These are phyloP conservation scores for Hyaena hyaena DNA, from an alignment of 2,113 vertebrate genomes.

Conservation along the genomic window DNA sequence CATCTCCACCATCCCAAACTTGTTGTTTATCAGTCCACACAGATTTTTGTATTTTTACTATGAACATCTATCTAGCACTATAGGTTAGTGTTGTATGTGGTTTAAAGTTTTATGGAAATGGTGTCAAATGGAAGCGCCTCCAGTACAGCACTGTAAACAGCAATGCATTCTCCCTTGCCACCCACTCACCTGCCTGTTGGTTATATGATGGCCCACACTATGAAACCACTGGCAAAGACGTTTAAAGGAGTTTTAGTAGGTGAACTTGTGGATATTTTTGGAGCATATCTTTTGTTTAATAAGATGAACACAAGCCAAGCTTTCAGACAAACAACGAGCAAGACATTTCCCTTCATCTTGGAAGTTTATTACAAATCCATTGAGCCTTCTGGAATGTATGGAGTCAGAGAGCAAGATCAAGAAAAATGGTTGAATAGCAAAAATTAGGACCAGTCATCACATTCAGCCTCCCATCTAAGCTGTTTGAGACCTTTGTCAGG, in stretches of 20 bases:
- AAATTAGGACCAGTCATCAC: constrained; percentile 90
- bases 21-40: not conserved
- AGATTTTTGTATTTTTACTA: not conserved
- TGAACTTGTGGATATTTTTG: constrained; percentile 58
- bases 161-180: not conserved
- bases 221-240: not conserved
- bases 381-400: constrained; percentile 90
- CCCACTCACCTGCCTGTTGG: not conserved
- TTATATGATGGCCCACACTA: not conserved
- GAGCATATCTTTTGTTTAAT: constrained; percentile 68
- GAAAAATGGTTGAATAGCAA: constrained; percentile 69
- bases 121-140: not conserved
- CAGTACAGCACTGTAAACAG: not conserved
- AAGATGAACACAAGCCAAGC: constrained; percentile 79
- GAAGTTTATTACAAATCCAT: constrained; percentile 94
- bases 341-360: constrained; percentile 73
- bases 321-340: constrained; percentile 79
- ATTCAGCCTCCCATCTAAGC: constrained; percentile 94
- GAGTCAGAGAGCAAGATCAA: constrained; percentile 85
- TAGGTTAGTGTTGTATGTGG: not conserved
- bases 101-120: constrained; percentile 7
- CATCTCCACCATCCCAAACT: not conserved
- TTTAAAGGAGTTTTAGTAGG: constrained; percentile 70
- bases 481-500: constrained; percentile 91
- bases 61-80: not conserved